These are phyloP conservation scores for Mermis nigrescens DNA, from an alignment of 2,888 invertebrate genomes.

Conservation along the genomic window DNA sequence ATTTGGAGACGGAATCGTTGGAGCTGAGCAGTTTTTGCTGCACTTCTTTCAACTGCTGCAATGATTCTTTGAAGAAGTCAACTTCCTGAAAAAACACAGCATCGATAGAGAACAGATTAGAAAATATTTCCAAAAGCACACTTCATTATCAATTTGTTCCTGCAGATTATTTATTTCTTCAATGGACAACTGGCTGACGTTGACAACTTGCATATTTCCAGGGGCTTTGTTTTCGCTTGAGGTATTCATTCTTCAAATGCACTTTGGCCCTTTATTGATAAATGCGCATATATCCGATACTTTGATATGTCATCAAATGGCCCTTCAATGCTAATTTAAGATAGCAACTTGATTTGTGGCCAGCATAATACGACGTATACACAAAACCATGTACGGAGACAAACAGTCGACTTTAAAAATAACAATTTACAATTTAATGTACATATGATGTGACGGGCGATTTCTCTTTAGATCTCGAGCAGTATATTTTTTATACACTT, in stretches of 20 bases:
- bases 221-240: neutral
- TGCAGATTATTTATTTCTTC: slow-evolving; percentile 54
- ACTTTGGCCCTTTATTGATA: too few species aligned
- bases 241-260: neutral
- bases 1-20: slow-evolving; percentile 48
- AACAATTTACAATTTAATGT: too few species aligned
- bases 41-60: slow-evolving; percentile 63
- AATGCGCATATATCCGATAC: too few species aligned
- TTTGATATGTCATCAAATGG: too few species aligned
- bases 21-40: slow-evolving; percentile 74
- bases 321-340: too few species aligned
- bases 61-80: slow-evolving; percentile 65
- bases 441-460: too few species aligned
- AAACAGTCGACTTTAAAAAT: too few species aligned
- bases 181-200: slow-evolving; percentile 3
- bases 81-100: slow-evolving; percentile 45
- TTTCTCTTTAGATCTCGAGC: too few species aligned
- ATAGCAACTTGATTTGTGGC: too few species aligned
- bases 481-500: too few species aligned
- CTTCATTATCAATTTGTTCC: slow-evolving; percentile 65
- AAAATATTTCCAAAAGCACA: neutral
- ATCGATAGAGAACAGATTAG: slow-evolving; percentile 5
- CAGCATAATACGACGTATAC: too few species aligned
- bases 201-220: neutral
- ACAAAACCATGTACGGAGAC: too few species aligned